Conservation (phyloP, 2,888 invertebrate genomes). For the Mesoligia furuncula region DNA sequence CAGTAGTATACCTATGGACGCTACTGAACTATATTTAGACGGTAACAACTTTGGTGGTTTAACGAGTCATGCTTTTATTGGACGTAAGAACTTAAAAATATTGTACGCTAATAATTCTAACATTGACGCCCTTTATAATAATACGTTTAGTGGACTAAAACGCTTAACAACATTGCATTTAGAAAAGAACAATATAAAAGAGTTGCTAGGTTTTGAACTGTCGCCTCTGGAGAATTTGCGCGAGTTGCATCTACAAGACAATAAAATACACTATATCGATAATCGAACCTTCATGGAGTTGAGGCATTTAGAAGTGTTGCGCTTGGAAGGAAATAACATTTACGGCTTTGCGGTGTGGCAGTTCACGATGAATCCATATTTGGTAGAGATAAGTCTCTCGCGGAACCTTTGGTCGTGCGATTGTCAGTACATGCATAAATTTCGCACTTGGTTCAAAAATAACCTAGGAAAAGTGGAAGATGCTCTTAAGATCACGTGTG, state of each 20-base stretch:
- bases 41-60: conserved; percentile 97
- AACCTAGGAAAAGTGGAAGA: conserved; percentile 95
- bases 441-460: conserved; percentile 94
- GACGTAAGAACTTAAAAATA: conserved; percentile 96
- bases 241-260: conserved; percentile 96
- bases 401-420: conserved; percentile 98
- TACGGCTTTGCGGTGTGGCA: conserved; percentile 96
- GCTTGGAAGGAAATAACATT: conserved; percentile 96
- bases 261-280: conserved; percentile 95
- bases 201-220: conserved; percentile 95
- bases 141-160: conserved; percentile 96
- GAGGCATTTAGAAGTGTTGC: conserved; percentile 95
- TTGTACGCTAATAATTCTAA: conserved; percentile 97
- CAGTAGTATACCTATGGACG: conserved; percentile 97
- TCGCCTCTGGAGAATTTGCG: conserved; percentile 95
- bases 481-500: conserved; percentile 93
- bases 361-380: conserved; percentile 95
- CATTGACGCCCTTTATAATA: conserved; percentile 95
- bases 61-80: conserved; percentile 97
- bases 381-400: conserved; percentile 95
- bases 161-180: conserved; percentile 95
- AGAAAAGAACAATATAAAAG: conserved; percentile 95
- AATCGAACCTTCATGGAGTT: conserved; percentile 96
- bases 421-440: conserved; percentile 95
- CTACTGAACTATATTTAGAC: conserved; percentile 98